Conservation (phyloP, 2,888 invertebrate species). For the Oeneis ivallda region DNA sequence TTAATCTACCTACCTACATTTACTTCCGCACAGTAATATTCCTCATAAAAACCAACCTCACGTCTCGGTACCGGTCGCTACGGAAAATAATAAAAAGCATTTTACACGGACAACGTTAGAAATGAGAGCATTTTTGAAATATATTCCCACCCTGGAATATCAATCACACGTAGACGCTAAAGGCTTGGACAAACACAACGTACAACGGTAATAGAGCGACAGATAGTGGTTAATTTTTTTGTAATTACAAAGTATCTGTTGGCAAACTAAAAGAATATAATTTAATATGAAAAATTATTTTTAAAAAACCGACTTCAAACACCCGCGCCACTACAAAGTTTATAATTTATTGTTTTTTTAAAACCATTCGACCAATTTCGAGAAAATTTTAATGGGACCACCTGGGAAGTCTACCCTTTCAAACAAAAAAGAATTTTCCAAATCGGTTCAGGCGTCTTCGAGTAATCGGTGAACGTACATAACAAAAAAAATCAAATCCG, state of each 20-base stretch:
- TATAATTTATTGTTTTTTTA: too few species aligned
- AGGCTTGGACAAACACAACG: neutral
- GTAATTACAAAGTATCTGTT: neutral
- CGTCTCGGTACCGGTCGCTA: neutral
- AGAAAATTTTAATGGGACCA: too few species aligned
- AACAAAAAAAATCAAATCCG: too few species aligned
- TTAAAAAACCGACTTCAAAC: too few species aligned
- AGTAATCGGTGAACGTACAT: too few species aligned
- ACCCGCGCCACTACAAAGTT: too few species aligned
- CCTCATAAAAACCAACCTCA: conserved; percentile 14
- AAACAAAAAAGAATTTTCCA: too few species aligned
- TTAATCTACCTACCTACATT: neutral
- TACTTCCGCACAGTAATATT: conserved; percentile 15
- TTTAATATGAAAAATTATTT: too few species aligned
- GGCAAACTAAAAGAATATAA: neutral
- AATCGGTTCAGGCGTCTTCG: too few species aligned
- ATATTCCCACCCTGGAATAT: conserved; percentile 9
- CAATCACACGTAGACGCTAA: conserved; percentile 7
- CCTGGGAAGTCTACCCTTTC: too few species aligned
- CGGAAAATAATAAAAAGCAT: conserved; percentile 1
- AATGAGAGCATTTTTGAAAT: conserved; percentile 6
- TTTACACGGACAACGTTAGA: conserved; percentile 8
- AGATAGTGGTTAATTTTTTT: too few species aligned
- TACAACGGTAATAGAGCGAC: neutral
- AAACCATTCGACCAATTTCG: too few species aligned